Percentiles rank a stretch among this genome's conserved stretches.
phyloP scores from a whole-genome alignment of 2,113 vertebrate genomes.

The Grammomys dolichurus region DNA sequence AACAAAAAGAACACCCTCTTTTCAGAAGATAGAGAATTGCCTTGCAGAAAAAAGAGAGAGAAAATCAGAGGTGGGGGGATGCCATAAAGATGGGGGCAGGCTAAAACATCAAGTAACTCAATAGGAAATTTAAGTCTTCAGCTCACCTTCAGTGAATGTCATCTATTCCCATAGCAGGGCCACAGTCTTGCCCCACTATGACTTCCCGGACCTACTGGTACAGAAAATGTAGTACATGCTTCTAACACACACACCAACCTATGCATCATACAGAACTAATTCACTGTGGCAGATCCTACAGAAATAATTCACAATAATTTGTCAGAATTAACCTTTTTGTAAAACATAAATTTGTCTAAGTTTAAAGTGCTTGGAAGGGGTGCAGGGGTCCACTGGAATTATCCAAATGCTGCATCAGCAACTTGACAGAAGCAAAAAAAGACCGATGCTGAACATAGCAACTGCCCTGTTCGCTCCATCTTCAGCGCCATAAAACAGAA shows the following conservation, averaged over 20 bases:
- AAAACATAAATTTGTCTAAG: slow-evolving; percentile 81
- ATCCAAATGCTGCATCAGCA: slow-evolving; percentile 84
- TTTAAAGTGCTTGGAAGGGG: slow-evolving; percentile 82
- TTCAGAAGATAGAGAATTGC: slow-evolving; percentile 46
- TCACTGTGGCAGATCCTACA: slow-evolving; percentile 69
- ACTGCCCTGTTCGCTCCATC: slow-evolving; percentile 63
- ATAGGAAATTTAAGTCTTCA: not conserved
- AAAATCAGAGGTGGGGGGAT: not conserved
- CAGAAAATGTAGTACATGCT: not conserved
- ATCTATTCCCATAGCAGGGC: not conserved
- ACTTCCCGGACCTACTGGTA: not conserved
- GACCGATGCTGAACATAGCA: slow-evolving; percentile 47
- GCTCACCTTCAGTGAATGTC: not conserved
- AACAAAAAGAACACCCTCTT: slow-evolving; percentile 51
- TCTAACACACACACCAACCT: not conserved
- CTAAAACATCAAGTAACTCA: not conserved
- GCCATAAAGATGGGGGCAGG: not conserved
- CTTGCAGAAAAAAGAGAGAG: slow-evolving; percentile 9
- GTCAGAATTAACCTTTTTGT: slow-evolving; percentile 86
- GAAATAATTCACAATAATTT: slow-evolving; percentile 82
- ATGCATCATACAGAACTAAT: not conserved
- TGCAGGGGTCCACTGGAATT: slow-evolving; percentile 82
- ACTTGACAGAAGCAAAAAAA: slow-evolving; percentile 65
- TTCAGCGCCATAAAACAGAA: slow-evolving; percentile 68
- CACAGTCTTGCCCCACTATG: not conserved